Conservation (phyloP, 2,113 vertebrate species). For the Rhea pennata region DNA sequence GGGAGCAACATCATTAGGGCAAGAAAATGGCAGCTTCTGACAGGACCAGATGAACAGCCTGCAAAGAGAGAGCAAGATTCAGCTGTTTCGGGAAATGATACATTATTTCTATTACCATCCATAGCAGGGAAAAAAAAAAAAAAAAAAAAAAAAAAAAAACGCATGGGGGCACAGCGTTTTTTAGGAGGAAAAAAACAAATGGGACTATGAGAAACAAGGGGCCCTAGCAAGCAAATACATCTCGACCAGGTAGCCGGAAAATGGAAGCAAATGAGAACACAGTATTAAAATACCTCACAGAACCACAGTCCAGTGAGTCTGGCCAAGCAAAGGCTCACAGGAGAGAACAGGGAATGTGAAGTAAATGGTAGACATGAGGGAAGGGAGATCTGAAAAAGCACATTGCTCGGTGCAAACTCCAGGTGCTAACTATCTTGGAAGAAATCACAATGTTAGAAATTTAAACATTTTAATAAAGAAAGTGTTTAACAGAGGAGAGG, state of each 20-base stretch:
- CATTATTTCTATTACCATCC: conserved; percentile 44
- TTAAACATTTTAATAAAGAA: background rate
- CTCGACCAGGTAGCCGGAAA: background rate
- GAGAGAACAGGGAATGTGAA: background rate
- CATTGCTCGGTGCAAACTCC: background rate
- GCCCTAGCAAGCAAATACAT: background rate
- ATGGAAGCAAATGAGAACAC: background rate
- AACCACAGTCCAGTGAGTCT: background rate
- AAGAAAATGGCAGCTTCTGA: conserved; percentile 9
- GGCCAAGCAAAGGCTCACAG: accelerated
- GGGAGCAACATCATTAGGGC: background rate
- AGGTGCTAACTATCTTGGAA: background rate
- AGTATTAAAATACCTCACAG: background rate
- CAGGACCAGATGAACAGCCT: background rate
- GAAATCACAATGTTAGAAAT: background rate
- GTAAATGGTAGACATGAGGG: accelerated
- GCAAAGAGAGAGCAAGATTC: conserved; percentile 12
- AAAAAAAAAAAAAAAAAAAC: too few species aligned
- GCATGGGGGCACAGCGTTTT: background rate
- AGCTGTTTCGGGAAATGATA: conserved; percentile 31
- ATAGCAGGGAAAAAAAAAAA: too few species aligned
- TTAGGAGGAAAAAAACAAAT: background rate
- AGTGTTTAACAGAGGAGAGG: background rate
- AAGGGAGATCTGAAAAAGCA: background rate
- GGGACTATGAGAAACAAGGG: background rate